Conservation (phyloP, 2,113 vertebrate species). For the Muntiacus muntjak region DNA sequence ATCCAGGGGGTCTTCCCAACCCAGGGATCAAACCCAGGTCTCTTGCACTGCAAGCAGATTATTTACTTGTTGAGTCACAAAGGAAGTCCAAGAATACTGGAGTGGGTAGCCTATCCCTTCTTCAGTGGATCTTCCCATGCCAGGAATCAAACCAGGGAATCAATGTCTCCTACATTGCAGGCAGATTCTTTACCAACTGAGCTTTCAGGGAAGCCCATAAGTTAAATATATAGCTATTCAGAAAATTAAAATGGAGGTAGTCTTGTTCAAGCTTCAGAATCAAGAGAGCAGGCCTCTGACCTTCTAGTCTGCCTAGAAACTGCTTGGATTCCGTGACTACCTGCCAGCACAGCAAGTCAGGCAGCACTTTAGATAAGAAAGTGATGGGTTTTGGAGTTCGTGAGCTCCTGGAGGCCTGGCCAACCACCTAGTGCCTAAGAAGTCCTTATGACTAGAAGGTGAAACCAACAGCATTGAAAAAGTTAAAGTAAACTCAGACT, state of each 20-base stretch:
- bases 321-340: neutral
- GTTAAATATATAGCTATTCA: neutral
- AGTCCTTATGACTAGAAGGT: neutral
- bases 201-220: neutral
- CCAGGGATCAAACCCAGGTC: neutral
- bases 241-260: neutral
- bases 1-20: neutral
- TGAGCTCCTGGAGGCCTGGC: neutral
- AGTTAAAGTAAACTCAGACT: neutral
- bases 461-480: neutral
- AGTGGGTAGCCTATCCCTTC: neutral
- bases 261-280: neutral
- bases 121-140: neutral
- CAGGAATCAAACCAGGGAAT: neutral
- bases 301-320: neutral
- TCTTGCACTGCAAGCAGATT: neutral
- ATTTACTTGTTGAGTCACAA: neutral
- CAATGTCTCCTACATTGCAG: neutral
- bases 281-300: neutral
- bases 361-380: neutral
- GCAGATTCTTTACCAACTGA: neutral
- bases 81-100: neutral
- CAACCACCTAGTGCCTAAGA: neutral
- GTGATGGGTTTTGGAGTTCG: neutral
- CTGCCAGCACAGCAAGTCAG: fast-evolving